phyloP scores from a whole-genome alignment of 2,888 invertebrate genomes.

The Rhagonycha lutea region DNA sequence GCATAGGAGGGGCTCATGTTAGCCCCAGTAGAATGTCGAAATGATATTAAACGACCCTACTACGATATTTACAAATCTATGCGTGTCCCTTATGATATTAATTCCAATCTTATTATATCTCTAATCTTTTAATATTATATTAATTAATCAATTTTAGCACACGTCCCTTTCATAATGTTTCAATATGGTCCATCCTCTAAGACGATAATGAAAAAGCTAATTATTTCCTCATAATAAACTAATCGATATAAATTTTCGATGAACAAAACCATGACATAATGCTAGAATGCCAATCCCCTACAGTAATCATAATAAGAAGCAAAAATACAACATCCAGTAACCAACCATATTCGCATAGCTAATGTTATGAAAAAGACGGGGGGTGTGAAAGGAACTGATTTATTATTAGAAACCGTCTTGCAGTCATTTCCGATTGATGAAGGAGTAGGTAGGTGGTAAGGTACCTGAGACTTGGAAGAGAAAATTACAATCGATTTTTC shows the following conservation, averaged over 20 bases:
- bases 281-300: background rate
- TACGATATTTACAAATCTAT: constrained; percentile 40
- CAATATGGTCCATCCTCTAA: background rate
- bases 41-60: constrained; percentile 42
- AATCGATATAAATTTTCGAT: background rate
- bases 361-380: constrained; percentile 10
- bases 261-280: background rate
- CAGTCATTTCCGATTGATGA: constrained; percentile 47
- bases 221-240: background rate
- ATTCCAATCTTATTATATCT: background rate
- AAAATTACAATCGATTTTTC: constrained; percentile 22
- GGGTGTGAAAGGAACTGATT: constrained; percentile 37
- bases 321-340: background rate
- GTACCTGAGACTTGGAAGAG: constrained; percentile 32
- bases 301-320: background rate
- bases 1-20: constrained; percentile 39
- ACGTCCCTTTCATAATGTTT: background rate
- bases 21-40: constrained; percentile 19
- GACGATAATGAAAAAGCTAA: background rate
- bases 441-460: constrained; percentile 23
- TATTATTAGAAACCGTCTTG: constrained; percentile 45
- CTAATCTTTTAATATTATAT: background rate
- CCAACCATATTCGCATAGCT: background rate
- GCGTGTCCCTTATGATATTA: constrained; percentile 5
- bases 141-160: background rate